Percentiles rank a stretch among this genome's conserved stretches.
Evolutionary conservation across 2,888 invertebrate species (phyloP).

Genomic region (Epinotia brunnichana): DNA sequence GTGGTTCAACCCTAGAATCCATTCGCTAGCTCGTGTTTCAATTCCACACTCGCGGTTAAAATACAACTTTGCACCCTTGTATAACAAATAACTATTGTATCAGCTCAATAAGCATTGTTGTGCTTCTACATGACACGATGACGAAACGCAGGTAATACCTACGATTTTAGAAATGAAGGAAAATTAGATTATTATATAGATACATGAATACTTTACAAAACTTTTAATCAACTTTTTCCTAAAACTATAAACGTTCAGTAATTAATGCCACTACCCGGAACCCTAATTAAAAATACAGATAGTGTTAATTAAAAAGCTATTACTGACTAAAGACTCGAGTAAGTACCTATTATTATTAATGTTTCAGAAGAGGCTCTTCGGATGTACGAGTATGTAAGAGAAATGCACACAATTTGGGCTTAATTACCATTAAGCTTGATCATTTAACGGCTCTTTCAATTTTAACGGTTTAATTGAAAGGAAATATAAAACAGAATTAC

Average conservation of each 20-base stretch:
- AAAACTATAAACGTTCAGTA: not conserved
- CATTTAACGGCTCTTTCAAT: constrained; percentile 39
- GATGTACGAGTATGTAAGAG: constrained; percentile 30
- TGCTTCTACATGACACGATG: too few species aligned
- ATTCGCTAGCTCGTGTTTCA: too few species aligned
- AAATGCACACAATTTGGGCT: constrained; percentile 39
- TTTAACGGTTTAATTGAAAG: constrained; percentile 29
- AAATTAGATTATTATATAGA: too few species aligned
- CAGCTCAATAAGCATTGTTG: too few species aligned
- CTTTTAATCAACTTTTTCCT: too few species aligned
- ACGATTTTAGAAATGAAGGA: too few species aligned
- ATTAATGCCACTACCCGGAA: not conserved
- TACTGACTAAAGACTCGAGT: constrained; percentile 39
- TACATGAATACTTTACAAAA: not conserved
- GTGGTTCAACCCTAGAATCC: too few species aligned
- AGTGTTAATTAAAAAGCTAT: not conserved
- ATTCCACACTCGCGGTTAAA: too few species aligned
- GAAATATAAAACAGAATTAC: constrained; percentile 3
- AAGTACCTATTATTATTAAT: constrained; percentile 35
- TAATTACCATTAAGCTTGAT: constrained; percentile 43
- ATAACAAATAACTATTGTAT: not conserved
- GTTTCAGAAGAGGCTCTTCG: constrained; percentile 12
- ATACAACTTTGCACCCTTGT: too few species aligned
- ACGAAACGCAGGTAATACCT: too few species aligned
- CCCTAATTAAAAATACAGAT: constrained; percentile 13